phyloP scores from a whole-genome alignment of 1,140 invertebrate genomes.

The Panagrolaimus sp. region DNA sequence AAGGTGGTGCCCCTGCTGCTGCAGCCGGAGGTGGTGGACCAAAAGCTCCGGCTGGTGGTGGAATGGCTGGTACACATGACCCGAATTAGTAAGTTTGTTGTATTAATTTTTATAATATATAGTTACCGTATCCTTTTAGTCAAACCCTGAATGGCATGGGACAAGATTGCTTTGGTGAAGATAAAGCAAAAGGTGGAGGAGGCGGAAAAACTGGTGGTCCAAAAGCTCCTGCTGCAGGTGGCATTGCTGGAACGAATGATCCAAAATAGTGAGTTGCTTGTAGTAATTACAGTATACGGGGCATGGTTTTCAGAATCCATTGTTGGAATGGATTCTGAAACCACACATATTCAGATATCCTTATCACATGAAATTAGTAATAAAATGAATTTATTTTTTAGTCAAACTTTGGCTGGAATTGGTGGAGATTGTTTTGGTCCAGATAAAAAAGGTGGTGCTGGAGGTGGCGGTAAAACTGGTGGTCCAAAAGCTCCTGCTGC shows the following conservation, averaged over 20 bases:
- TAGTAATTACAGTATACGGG: no score
- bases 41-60: constrained; percentile 14
- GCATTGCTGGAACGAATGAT: constrained; percentile 1
- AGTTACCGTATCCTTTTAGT: neutral
- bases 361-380: no score
- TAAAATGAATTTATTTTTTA: no score
- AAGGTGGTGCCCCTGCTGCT: neutral
- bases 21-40: neutral
- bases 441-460: constrained; percentile 8
- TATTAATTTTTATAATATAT: neutral
- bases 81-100: constrained; percentile 13
- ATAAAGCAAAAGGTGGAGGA: constrained; percentile 20
- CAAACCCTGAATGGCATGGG: constrained; percentile 16
- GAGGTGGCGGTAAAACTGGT: neutral
- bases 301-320: no score
- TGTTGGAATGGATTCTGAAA: no score
- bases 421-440: constrained; percentile 10
- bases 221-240: constrained; percentile 6
- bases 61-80: constrained; percentile 20
- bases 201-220: constrained; percentile 3
- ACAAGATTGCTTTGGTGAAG: constrained; percentile 22
- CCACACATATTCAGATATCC: no score
- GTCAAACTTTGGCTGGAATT: neutral
- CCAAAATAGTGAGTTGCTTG: neutral
- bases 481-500: neutral